Base-by-base conservation (phyloP, 2,113 vertebrate species). In the Dinomys branickii region DNA sequence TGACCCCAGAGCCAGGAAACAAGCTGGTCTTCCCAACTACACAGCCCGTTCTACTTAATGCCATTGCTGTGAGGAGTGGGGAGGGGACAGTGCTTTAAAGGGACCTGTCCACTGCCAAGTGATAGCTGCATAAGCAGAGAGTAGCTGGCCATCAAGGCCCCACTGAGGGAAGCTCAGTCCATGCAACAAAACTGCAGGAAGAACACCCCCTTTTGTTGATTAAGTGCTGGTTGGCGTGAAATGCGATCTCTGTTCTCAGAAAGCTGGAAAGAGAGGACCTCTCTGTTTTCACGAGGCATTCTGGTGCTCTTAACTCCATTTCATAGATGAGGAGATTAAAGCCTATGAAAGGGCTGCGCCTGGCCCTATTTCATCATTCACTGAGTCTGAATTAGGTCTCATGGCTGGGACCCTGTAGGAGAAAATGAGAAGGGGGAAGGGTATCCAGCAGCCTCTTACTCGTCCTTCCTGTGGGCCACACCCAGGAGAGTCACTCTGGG, bases 11-110 rank as follows among this genome's bases (percentile, higher is more conserved):
- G 30, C 13, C 61, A 35, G 91, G 91, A 97, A 93, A 90, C 85
- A 96, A 97, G 82, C 87, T 96, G 91, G 98, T 96, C 97, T 97
- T 97, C 97, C 97, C 95, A 95, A 97, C 97, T 97, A 80, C 94
- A 94, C 84, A 96, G 85, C 84, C 52, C 9, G n/a, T 90, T 95
- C 89, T 7, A 75, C 92, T 91, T 97, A 91, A 98, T 97, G 93
- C 96, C 82, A 41, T 6, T 14, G 35, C 93, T 94, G 54, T 12
- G 85, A 77, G 96, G 90, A 94, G 65, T 63, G 90, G 94, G 93
- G 96, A 97, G 87, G 65, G 22, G 61, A 81, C 16, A 69, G 58
- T 83, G 73, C 93, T 14, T 58, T 81, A 75, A 82, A 95, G 87
- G 63, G 86, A 58, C 85, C 97, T 78, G 41, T 69, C 91, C 7